Percentiles rank a stretch among this genome's conserved stretches.
Evolutionary conservation across 2,888 invertebrate genomes (phyloP).

Genomic region (Amblyteles armatorius): DNA sequence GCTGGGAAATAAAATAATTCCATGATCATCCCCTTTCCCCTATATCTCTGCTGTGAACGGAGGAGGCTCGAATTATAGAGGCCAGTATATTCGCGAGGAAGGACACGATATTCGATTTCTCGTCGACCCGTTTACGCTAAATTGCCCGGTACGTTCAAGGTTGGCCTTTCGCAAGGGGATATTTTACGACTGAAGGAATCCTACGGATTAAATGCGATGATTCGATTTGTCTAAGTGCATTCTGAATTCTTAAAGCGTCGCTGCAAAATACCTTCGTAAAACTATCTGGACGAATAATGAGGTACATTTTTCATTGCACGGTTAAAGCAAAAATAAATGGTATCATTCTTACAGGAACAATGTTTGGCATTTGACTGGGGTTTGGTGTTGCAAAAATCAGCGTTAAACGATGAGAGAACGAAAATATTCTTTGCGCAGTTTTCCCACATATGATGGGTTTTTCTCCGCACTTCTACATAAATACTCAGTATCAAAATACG

Average conservation of each 20-base stretch:
- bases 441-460: too few species aligned
- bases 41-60: background rate
- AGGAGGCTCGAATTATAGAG: background rate
- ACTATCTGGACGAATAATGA: background rate
- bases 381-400: too few species aligned
- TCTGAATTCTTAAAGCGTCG: background rate
- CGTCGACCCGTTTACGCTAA: background rate
- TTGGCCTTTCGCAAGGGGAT: constrained; percentile 7
- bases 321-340: background rate
- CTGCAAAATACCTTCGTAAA: background rate
- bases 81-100: background rate
- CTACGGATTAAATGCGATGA: background rate
- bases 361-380: too few species aligned
- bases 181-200: background rate
- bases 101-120: constrained; percentile 15
- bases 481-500: too few species aligned
- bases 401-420: too few species aligned
- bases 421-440: too few species aligned
- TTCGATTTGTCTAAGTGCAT: background rate
- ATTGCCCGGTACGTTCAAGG: constrained; percentile 1
- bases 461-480: too few species aligned
- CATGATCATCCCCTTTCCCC: constrained; percentile 20
- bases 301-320: background rate
- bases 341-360: too few species aligned
- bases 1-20: constrained; percentile 38